Percentiles rank a stretch among this genome's conserved stretches.
Evolutionary conservation across 2,797 vertebrate genomes (phyloP).

Genomic region (Danio albolineatus): DNA sequence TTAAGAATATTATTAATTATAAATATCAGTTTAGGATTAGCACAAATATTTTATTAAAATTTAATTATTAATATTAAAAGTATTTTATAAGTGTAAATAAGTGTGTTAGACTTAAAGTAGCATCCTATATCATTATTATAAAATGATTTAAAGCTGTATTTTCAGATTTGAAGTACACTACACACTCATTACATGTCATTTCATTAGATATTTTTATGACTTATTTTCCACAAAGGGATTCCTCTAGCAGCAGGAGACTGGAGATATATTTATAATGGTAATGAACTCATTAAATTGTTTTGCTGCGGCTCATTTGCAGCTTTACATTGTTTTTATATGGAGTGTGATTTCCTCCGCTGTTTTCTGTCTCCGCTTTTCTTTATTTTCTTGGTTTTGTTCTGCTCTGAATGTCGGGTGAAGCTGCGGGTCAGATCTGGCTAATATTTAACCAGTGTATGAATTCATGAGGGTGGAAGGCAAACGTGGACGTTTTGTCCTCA

Average conservation of each 20-base stretch:
- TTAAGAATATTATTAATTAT: no score
- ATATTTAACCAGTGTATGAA: constrained; percentile 70
- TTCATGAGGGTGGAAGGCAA: constrained; percentile 55
- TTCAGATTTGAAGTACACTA: no score
- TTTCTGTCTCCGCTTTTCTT: not conserved
- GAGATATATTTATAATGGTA: not conserved
- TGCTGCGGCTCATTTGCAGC: constrained; percentile 29
- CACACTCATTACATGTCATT: no score
- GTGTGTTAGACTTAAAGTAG: no score
- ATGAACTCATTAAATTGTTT: constrained; percentile 8
- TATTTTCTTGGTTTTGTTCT: constrained; percentile 2
- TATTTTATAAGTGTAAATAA: no score
- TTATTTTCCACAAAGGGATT: not conserved
- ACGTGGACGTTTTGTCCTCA: constrained; percentile 40
- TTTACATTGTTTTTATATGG: constrained; percentile 27
- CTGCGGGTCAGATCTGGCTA: constrained; percentile 54
- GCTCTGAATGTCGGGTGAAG: constrained; percentile 43
- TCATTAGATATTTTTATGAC: no score
- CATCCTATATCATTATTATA: no score
- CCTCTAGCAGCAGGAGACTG: not conserved
- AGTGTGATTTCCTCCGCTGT: constrained; percentile 32
- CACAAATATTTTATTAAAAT: no score
- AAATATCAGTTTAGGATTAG: no score
- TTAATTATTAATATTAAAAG: no score
- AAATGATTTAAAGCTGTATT: no score